Evolutionary conservation across 2,888 invertebrate species (phyloP), one percentile per base, ranked within the genome.

Genomic region (Malacosoma neustria): DNA sequence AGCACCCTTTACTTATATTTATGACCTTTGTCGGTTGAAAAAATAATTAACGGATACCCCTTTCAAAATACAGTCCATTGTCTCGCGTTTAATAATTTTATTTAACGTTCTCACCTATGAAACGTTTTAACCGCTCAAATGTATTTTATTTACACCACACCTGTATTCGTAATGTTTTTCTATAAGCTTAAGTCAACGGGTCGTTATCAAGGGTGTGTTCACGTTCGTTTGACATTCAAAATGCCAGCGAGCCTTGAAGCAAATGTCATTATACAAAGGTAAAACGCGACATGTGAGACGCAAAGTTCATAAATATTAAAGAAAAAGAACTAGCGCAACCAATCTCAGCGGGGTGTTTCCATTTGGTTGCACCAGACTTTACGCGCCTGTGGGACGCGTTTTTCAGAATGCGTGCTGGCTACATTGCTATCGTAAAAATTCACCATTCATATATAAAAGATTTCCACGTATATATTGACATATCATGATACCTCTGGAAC

Each of bases 1-100:
- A 76, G 80, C 79, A 76, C 81, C 82, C 76, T 80, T 82, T 75
- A 80, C 73, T 63, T 71, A 76, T 79, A 82, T 82, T 82, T 81
- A 84, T 61, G 75, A 67, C 67, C 70, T 61, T 48, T 63, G 57
- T 60, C 62, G 61, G 73, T 62, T 59, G 71, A 77, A 81, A 70
- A 80, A 77, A 77, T 69, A 74, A 81, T 74, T 74, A 77, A 80
- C 72, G 72, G 57, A 71, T 65, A 65, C 69, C 81, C 64, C 61
- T 64, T 44, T 57, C 61, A 56, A 60, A 69, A 62, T 65, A 61
- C 58, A 59, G 60, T 58, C 68, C 59, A 75, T 80, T 79, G 80
- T 79, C 69, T 71, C 63, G 52, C 46, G 54, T 61, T 66, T 61
- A 62, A 62, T 68, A 65, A 63, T 65, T 62, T 54, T 55, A 58